Evolutionary conservation across 2,888 invertebrate genomes (phyloP).

Genomic region (Physocephala rufipes): DNA sequence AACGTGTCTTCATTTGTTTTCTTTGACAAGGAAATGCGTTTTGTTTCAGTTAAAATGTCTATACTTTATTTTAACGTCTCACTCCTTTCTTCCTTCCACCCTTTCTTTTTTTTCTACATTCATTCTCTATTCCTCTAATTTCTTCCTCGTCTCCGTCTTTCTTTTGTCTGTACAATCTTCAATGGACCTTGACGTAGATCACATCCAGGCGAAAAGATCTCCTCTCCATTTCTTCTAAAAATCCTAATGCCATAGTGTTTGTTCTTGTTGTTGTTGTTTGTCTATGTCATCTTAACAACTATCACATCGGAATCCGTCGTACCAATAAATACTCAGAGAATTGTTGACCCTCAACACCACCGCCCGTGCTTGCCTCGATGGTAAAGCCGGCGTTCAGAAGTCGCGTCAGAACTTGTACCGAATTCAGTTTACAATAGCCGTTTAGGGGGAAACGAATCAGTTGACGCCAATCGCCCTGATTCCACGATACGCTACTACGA

Average conservation of each 20-base stretch:
- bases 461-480: conserved; percentile 81
- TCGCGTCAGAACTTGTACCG: conserved; percentile 85
- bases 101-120: neutral
- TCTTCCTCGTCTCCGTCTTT: neutral
- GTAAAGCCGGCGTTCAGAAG: conserved; percentile 81
- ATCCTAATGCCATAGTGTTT: neutral
- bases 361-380: conserved; percentile 84
- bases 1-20: too few relatives aligned
- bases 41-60: neutral
- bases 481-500: conserved; percentile 82
- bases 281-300: conserved; percentile 44
- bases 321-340: conserved; percentile 89
- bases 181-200: conserved; percentile 43
- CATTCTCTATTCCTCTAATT: too few relatives aligned
- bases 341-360: conserved; percentile 88
- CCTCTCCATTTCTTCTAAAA: neutral
- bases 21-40: too few relatives aligned
- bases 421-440: conserved; percentile 89
- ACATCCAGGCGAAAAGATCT: conserved; percentile 34
- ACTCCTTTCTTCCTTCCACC: neutral
- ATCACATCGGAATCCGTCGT: conserved; percentile 68
- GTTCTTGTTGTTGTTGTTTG: neutral
- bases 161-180: neutral
- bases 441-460: conserved; percentile 87
- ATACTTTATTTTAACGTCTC: conserved; percentile 8